These are phyloP conservation scores for Amiota mariae DNA, from an alignment of 2,888 invertebrate species.

Conservation along the genomic window DNA sequence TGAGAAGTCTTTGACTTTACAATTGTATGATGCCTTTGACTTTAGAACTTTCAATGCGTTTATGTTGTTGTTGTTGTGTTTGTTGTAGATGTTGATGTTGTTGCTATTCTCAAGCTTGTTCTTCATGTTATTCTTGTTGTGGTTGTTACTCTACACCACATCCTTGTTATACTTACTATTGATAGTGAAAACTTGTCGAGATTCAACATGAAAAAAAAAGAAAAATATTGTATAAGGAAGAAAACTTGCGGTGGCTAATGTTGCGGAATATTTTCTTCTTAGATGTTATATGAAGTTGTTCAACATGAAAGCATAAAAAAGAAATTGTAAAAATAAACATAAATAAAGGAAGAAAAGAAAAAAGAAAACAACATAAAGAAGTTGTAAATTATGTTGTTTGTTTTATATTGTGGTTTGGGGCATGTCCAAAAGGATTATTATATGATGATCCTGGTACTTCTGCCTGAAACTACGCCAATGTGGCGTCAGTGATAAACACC, in stretches of 20 bases:
- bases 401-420: background rate
- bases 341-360: background rate
- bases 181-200: slow-evolving; percentile 54
- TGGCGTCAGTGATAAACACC: slow-evolving; percentile 18
- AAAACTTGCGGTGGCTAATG: slow-evolving; percentile 58
- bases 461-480: background rate
- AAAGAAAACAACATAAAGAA: background rate
- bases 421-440: background rate
- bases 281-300: slow-evolving; percentile 27
- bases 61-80: slow-evolving; percentile 28
- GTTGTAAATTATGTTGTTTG: slow-evolving; percentile 24
- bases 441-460: no score
- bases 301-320: background rate
- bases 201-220: slow-evolving; percentile 14
- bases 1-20: slow-evolving; percentile 44
- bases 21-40: slow-evolving; percentile 55
- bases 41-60: slow-evolving; percentile 56
- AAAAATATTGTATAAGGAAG: background rate
- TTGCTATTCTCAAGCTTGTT: slow-evolving; percentile 15
- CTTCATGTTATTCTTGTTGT: slow-evolving; percentile 52
- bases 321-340: background rate
- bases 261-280: slow-evolving; percentile 51
- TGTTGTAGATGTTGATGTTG: slow-evolving; percentile 29
- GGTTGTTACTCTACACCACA: slow-evolving; percentile 37
- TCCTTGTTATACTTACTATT: slow-evolving; percentile 47